These are phyloP conservation scores for Onychostruthus taczanowskii DNA, from an alignment of 2,113 vertebrate species.

Conservation along the genomic window DNA sequence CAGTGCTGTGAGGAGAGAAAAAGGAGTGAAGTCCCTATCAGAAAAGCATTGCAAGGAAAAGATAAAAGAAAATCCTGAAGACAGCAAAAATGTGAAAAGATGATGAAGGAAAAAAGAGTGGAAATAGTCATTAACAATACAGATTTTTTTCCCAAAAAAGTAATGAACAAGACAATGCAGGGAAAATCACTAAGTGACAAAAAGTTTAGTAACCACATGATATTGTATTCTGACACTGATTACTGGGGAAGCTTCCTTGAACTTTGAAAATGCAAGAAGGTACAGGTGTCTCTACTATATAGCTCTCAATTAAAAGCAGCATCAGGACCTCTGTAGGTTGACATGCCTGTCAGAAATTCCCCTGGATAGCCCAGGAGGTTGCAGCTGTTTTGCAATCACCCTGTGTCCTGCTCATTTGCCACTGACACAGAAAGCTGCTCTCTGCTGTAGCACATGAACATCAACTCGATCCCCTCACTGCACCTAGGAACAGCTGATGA, in stretches of 20 bases:
- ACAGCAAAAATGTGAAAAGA: background rate
- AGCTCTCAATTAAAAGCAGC: background rate
- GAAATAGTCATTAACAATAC: background rate
- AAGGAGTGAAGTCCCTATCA: background rate
- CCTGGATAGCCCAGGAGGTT: background rate
- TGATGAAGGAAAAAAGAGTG: background rate
- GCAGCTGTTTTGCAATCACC: background rate
- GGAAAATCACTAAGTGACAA: background rate
- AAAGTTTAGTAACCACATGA: background rate
- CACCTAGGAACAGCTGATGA: conserved; percentile 6
- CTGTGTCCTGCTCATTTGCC: background rate
- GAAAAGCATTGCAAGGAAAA: background rate
- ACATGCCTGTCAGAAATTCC: background rate
- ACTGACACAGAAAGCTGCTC: background rate
- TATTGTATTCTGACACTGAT: background rate
- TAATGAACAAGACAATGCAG: background rate
- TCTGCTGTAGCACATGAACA: background rate
- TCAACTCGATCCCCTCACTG: background rate
- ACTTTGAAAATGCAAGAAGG: background rate
- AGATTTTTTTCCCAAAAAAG: background rate
- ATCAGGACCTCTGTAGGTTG: background rate
- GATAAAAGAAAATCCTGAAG: background rate
- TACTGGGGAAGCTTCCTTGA: background rate
- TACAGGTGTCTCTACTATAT: background rate
- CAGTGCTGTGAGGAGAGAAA: background rate